Percentiles rank a stretch among this genome's conserved stretches.
phyloP scores from a whole-genome alignment of 2,113 vertebrate genomes.

The Carollia perspicillata region DNA sequence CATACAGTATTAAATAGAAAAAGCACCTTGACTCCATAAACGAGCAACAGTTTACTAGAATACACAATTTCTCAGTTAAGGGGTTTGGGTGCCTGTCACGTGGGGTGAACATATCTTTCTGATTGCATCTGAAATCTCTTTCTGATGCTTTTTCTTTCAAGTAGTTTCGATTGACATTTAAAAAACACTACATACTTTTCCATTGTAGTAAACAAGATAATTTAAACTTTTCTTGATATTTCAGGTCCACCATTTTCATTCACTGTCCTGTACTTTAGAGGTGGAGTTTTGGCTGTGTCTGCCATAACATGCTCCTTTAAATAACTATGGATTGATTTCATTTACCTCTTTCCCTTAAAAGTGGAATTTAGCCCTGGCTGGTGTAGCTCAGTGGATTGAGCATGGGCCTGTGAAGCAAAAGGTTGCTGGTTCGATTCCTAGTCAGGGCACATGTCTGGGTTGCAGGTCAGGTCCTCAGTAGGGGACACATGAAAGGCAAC shows the following conservation, averaged over 20 bases:
- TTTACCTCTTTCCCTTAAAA: background rate
- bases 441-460: too few species aligned
- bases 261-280: background rate
- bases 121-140: background rate
- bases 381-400: too few species aligned
- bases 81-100: background rate
- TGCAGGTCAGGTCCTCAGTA: too few species aligned
- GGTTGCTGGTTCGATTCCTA: too few species aligned
- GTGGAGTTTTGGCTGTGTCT: background rate
- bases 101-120: background rate
- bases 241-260: background rate
- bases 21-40: background rate
- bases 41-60: background rate
- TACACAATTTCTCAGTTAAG: background rate
- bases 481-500: too few species aligned
- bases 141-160: background rate
- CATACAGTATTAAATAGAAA: background rate
- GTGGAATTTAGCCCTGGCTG: conserved; percentile 20
- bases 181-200: background rate
- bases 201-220: background rate
- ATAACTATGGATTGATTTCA: background rate
- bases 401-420: too few species aligned
- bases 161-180: background rate
- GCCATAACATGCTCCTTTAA: background rate
- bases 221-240: background rate